These are phyloP conservation scores for Rhinoderma darwinii DNA, from an alignment of 2,113 vertebrate genomes.

Conservation along the genomic window DNA sequence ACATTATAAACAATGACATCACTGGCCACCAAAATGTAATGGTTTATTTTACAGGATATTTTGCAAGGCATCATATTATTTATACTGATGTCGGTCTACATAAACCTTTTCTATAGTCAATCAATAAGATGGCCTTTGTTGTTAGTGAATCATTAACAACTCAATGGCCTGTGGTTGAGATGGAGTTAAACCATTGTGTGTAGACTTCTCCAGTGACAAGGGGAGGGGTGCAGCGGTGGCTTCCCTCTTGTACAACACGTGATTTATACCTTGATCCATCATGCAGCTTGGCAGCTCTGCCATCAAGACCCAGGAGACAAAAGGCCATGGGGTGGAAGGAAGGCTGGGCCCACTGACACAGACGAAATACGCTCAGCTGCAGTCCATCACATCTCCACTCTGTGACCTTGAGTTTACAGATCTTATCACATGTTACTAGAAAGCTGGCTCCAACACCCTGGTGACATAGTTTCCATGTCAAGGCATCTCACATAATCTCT, in stretches of 20 bases:
- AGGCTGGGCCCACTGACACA: conserved; percentile 54
- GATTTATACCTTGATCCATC: conserved; percentile 74
- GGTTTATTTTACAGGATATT: neutral
- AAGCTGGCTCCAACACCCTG: conserved; percentile 49
- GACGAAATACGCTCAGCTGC: conserved; percentile 69
- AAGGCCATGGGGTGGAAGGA: conserved; percentile 63
- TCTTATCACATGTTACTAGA: conserved; percentile 60
- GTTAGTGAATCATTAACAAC: conserved; percentile 44
- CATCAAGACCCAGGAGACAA: conserved; percentile 64
- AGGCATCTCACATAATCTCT: conserved; percentile 17
- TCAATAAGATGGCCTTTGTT: conserved; percentile 5
- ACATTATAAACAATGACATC: neutral
- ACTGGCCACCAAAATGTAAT: neutral
- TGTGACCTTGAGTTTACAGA: conserved; percentile 68
- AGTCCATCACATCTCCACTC: conserved; percentile 66
- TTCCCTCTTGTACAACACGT: conserved; percentile 62
- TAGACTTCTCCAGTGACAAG: conserved; percentile 2
- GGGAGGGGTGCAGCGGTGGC: conserved; percentile 37
- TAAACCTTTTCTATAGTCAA: neutral
- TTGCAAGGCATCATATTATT: neutral
- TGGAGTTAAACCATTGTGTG: conserved; percentile 47
- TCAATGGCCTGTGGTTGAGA: conserved; percentile 39
- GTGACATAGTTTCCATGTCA: conserved; percentile 16
- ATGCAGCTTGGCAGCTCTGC: conserved; percentile 66
- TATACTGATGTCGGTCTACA: neutral